These are phyloP conservation scores for Coptodon bakossiorum DNA, from an alignment of 2,113 vertebrate genomes.

Conservation along the genomic window DNA sequence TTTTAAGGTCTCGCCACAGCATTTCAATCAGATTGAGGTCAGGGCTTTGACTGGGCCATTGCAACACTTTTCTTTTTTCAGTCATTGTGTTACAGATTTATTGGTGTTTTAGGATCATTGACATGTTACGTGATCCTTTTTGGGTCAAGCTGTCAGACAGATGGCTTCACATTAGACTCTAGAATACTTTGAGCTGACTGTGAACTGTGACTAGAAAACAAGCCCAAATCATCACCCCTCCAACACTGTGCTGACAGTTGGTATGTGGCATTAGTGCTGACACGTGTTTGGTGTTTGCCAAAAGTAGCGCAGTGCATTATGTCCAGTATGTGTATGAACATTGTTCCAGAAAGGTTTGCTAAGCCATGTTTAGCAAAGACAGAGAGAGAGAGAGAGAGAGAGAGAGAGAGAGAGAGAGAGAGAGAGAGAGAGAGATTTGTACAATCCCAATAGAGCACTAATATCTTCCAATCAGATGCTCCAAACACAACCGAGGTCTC, in stretches of 20 bases:
- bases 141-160: background rate
- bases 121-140: accelerated
- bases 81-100: background rate
- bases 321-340: background rate
- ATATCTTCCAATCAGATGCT: background rate
- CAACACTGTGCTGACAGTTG: background rate
- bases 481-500: background rate
- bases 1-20: background rate
- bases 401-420: too few species aligned
- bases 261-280: background rate
- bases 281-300: background rate
- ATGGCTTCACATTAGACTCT: background rate
- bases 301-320: accelerated
- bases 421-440: background rate
- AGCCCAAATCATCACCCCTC: background rate
- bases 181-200: background rate
- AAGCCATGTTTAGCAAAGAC: background rate
- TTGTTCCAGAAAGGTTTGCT: background rate
- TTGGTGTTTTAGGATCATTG: background rate
- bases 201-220: background rate
- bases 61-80: background rate
- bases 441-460: background rate
- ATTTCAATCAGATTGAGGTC: background rate
- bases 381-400: background rate
- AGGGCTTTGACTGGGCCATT: background rate